Percentiles rank a stretch among this genome's conserved stretches.
phyloP scores from a whole-genome alignment of 2,113 vertebrate species.

The Ceuthmochares aereus region DNA sequence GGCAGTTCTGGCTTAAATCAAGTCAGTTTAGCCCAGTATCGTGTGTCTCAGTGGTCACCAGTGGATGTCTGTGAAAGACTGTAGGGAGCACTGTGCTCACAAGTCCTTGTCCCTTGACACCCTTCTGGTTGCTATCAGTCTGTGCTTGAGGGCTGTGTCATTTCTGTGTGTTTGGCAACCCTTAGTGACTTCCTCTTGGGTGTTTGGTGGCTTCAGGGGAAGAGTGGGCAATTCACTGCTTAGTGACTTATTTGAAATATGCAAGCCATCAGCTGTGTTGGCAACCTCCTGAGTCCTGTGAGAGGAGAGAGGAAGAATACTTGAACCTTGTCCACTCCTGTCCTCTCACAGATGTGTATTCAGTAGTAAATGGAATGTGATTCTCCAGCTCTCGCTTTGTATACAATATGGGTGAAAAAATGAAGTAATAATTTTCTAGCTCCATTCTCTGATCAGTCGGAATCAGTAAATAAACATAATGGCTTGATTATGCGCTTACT shows the following conservation, averaged over 20 bases:
- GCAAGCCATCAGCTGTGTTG: rapidly evolving
- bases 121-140: rapidly evolving
- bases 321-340: background rate
- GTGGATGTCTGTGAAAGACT: background rate
- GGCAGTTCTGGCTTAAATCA: background rate
- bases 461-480: background rate
- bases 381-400: background rate
- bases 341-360: background rate
- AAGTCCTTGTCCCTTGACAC: background rate
- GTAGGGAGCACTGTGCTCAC: background rate
- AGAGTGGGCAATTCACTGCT: background rate
- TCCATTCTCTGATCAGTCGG: background rate
- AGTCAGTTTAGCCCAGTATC: background rate
- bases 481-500: background rate
- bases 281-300: background rate
- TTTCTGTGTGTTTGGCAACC: background rate
- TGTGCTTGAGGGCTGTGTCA: background rate
- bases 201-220: background rate
- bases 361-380: background rate
- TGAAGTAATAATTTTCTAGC: background rate
- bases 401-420: background rate
- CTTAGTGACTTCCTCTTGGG: background rate
- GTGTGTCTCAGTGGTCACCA: background rate
- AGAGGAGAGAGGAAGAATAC: background rate
- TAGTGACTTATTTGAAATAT: background rate